These are phyloP conservation scores for Lepidurus arcticus DNA, from an alignment of 1,140 invertebrate species.

Conservation along the genomic window DNA sequence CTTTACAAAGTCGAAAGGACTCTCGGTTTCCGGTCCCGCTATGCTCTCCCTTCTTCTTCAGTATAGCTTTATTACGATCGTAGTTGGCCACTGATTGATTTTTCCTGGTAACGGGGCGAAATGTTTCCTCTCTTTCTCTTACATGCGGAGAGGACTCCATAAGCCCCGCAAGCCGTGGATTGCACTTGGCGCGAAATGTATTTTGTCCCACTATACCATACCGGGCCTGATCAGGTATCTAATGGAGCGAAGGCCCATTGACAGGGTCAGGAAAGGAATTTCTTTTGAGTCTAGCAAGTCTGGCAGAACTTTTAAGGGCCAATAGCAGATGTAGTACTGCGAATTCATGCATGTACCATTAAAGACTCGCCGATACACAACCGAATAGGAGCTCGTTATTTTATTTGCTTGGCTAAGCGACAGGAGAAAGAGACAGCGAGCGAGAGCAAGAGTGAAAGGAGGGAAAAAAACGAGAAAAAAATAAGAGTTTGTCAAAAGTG, in stretches of 20 bases:
- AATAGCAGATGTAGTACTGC: background rate
- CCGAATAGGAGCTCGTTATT: background rate
- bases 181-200: too few species aligned
- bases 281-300: background rate
- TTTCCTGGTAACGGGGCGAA: background rate
- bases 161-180: too few species aligned
- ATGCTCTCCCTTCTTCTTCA: background rate
- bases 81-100: conserved; percentile 12
- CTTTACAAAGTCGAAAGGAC: too few species aligned
- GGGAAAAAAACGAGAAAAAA: background rate
- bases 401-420: background rate
- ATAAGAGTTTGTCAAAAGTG: background rate
- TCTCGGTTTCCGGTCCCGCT: too few species aligned
- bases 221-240: background rate
- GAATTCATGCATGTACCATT: background rate
- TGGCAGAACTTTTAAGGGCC: conserved; percentile 4
- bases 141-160: background rate
- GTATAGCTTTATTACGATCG: background rate
- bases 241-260: background rate
- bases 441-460: background rate
- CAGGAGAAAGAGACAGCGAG: background rate
- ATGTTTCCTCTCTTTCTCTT: background rate
- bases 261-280: background rate
- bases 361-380: too few species aligned
- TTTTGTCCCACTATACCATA: background rate